phyloP scores from a whole-genome alignment of 2,888 invertebrate genomes.

The Agrotis ipsilon region DNA sequence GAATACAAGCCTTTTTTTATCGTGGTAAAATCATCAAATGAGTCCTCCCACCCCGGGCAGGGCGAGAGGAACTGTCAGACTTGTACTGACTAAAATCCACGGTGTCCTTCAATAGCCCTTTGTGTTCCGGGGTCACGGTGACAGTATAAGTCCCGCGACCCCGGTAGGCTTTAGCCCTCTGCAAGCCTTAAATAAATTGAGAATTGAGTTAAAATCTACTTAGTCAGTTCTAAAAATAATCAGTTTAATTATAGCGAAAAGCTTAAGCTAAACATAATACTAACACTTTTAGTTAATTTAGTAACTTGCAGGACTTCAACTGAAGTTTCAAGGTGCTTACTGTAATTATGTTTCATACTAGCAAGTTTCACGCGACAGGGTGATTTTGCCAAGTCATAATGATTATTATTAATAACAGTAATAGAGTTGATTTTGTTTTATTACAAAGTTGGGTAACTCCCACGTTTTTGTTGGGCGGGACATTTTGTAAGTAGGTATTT shows the following conservation, averaged over 20 bases:
- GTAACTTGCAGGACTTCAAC: conserved; percentile 1
- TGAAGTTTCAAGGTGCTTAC: conserved; percentile 19
- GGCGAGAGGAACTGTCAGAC: too few relatives aligned
- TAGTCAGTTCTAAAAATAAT: background rate
- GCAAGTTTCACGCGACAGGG: conserved; percentile 19
- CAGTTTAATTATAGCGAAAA: background rate
- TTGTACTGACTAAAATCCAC: too few relatives aligned
- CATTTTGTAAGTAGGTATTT: background rate
- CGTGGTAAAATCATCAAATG: too few relatives aligned
- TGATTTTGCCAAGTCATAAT: conserved; percentile 37
- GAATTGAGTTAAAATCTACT: too few relatives aligned
- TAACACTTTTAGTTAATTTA: background rate
- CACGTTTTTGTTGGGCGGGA: conserved; percentile 39
- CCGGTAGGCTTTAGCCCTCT: too few relatives aligned
- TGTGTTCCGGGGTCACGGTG: too few relatives aligned
- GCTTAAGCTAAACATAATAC: conserved; percentile 5
- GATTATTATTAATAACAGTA: conserved; percentile 46
- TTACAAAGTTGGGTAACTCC: conserved; percentile 36
- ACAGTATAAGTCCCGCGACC: too few relatives aligned
- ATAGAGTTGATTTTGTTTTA: conserved; percentile 38
- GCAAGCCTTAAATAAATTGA: too few relatives aligned
- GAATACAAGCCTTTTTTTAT: too few relatives aligned
- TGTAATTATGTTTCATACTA: conserved; percentile 24
- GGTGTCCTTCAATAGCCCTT: too few relatives aligned
- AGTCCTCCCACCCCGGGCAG: too few relatives aligned